Conservation (phyloP, 2,113 vertebrate species). For the Pampusana beccarii region DNA sequence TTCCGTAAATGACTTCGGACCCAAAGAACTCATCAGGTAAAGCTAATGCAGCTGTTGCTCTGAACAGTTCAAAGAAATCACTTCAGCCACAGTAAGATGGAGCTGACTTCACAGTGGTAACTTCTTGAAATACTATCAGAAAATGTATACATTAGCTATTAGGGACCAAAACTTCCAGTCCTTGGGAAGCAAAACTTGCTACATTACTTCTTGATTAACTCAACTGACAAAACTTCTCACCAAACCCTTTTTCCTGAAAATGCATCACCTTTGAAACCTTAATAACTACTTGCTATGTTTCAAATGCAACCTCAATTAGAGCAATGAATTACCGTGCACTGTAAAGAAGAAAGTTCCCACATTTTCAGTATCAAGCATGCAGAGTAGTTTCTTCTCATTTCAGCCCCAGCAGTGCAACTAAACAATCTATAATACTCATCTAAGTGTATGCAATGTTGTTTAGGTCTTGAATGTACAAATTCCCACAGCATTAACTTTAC, state of each 20-base stretch:
- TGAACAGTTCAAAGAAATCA: slow-evolving; percentile 33
- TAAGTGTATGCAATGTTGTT: neutral
- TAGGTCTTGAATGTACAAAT: neutral
- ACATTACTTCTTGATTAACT: neutral
- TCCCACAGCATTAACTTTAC: neutral
- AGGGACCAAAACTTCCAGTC: neutral
- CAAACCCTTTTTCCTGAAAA: neutral
- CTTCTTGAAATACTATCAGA: neutral
- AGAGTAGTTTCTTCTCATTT: neutral
- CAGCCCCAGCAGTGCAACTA: neutral
- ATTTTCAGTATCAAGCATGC: neutral
- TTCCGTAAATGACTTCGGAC: neutral
- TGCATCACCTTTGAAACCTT: neutral
- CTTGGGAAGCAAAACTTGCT: neutral
- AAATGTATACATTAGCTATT: neutral
- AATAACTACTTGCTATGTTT: neutral
- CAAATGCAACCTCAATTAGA: neutral
- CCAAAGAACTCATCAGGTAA: neutral
- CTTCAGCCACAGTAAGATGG: neutral
- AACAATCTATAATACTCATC: neutral
- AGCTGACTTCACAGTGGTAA: neutral
- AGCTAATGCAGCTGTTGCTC: neutral
- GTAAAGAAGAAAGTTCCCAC: neutral
- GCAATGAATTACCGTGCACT: neutral
- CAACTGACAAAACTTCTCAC: neutral